Conservation (phyloP, 2,797 vertebrate genomes). For the Periparus ater region DNA sequence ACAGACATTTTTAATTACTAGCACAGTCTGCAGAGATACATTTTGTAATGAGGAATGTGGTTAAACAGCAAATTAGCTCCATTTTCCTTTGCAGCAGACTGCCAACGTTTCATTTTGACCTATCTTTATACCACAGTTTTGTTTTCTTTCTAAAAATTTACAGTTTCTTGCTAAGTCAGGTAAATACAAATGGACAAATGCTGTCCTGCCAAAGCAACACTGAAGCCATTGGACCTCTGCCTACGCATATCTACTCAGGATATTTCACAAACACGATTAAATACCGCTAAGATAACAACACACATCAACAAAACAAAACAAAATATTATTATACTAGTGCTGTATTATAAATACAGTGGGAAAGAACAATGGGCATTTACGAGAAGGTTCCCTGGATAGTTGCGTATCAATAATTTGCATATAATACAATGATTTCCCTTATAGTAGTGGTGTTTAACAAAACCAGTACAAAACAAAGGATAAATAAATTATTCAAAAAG, state of each 20-base stretch:
- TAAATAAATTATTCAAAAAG: background rate
- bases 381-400: background rate
- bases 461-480: background rate
- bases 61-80: constrained; percentile 46
- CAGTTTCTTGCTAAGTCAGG: constrained; percentile 34
- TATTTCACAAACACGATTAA: background rate
- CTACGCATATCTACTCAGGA: background rate
- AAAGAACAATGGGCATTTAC: background rate
- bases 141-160: constrained; percentile 12
- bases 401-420: background rate
- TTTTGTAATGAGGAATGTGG: constrained; percentile 46
- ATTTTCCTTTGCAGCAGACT: constrained; percentile 31
- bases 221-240: constrained; percentile 1
- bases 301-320: background rate
- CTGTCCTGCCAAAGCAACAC: background rate
- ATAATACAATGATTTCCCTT: background rate
- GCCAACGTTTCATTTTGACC: constrained; percentile 50
- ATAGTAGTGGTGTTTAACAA: background rate
- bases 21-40: constrained; percentile 38
- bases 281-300: background rate
- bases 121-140: background rate
- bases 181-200: constrained; percentile 25
- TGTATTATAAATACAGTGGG: background rate
- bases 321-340: background rate
- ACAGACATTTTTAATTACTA: constrained; percentile 65